Percentiles rank a stretch among this genome's conserved stretches.
Conservation (phyloP, 2,113 vertebrate genomes). For the Trematomus loennbergii region DNA sequence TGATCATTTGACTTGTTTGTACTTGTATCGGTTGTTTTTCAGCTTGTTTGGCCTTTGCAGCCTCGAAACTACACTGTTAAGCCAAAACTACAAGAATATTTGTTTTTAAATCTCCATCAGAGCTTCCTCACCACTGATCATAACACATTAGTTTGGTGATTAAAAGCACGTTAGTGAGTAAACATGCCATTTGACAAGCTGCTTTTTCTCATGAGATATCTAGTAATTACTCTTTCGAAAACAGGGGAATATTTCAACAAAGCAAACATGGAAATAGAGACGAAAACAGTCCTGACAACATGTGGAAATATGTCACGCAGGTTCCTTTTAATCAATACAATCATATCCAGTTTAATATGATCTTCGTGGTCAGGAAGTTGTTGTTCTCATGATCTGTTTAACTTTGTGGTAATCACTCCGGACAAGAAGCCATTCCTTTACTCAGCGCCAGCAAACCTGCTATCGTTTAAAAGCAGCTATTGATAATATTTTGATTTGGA, state of each 20-base stretch:
- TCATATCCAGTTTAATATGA: slow-evolving; percentile 45
- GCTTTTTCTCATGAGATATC: slow-evolving; percentile 11
- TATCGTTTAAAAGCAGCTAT: slow-evolving; percentile 32
- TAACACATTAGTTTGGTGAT: background rate
- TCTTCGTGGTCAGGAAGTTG: slow-evolving; percentile 56
- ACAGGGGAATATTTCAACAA: slow-evolving; percentile 19
- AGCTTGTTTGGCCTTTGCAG: background rate
- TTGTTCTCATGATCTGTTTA: slow-evolving; percentile 53
- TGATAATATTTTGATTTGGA: slow-evolving; percentile 9
- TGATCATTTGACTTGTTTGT: slow-evolving; percentile 10
- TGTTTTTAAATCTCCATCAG: background rate
- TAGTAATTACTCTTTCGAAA: background rate
- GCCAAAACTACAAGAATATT: background rate
- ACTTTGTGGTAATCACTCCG: slow-evolving; percentile 34
- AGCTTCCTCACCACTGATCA: background rate
- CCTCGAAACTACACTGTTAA: background rate
- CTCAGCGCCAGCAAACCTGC: slow-evolving; percentile 34
- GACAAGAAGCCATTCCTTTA: slow-evolving; percentile 10
- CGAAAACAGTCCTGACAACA: slow-evolving; percentile 36
- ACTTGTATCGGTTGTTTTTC: background rate
- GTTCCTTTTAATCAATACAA: slow-evolving; percentile 56
- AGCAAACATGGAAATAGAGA: slow-evolving; percentile 30
- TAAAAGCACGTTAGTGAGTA: background rate
- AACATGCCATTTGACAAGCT: background rate
- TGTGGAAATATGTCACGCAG: slow-evolving; percentile 44